phyloP scores from a whole-genome alignment of 2,888 invertebrate species.

The Chydorus sphaericus region DNA sequence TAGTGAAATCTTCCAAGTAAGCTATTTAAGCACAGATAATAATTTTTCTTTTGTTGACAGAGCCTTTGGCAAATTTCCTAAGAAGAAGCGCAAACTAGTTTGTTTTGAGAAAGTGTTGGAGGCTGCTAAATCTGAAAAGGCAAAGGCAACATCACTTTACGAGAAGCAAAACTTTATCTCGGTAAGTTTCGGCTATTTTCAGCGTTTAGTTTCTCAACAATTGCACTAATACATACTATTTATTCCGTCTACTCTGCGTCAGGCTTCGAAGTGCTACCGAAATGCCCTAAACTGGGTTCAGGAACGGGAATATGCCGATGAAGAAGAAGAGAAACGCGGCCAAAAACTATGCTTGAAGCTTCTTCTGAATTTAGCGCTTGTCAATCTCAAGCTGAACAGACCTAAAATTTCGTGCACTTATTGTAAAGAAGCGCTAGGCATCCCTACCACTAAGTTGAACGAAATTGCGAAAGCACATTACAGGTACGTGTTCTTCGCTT shows the following conservation, averaged over 20 bases:
- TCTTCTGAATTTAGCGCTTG: conserved; percentile 55
- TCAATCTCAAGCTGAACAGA: conserved; percentile 45
- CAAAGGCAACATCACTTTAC: conserved; percentile 45
- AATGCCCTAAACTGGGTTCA: conserved; percentile 48
- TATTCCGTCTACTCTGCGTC: conserved; percentile 7
- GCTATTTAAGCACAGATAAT: no score
- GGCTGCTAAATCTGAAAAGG: conserved; percentile 44
- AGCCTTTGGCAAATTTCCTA: conserved; percentile 32
- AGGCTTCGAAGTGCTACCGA: conserved; percentile 35
- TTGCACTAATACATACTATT: no score
- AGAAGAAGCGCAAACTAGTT: conserved; percentile 40
- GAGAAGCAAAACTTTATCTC: conserved; percentile 27
- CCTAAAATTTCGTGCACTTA: conserved; percentile 46
- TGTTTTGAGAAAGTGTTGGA: conserved; percentile 42
- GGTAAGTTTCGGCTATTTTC: no score
- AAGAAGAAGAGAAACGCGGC: conserved; percentile 46
- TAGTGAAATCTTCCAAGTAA: no score
- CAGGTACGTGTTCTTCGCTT: background rate
- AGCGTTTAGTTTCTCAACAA: no score
- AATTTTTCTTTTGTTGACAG: no score
- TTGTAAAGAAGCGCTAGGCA: conserved; percentile 41
- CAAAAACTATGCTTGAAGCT: conserved; percentile 47
- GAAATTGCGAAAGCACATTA: conserved; percentile 23
- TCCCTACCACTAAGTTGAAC: no score
- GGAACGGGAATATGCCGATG: conserved; percentile 44